Conservation (phyloP, 2,888 invertebrate species). For the Epirrita christyi region DNA sequence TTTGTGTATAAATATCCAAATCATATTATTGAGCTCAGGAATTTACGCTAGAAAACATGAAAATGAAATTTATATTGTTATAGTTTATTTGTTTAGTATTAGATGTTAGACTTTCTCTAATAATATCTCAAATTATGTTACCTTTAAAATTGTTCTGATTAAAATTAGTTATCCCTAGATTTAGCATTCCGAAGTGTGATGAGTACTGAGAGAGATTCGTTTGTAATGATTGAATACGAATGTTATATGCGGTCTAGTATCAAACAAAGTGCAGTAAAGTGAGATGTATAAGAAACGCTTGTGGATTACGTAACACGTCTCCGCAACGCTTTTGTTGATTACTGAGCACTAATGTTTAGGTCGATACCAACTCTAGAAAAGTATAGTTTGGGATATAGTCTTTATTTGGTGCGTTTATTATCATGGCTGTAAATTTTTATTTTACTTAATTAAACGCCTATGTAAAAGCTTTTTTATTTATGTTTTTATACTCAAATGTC, state of each 20-base stretch:
- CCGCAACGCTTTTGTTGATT: too few species aligned
- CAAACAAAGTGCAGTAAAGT: too few species aligned
- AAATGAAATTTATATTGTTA: slow-evolving; percentile 1
- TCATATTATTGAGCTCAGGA: slow-evolving; percentile 4
- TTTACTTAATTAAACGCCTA: background rate
- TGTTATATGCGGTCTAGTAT: background rate
- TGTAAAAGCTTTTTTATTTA: too few species aligned
- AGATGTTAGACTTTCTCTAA: slow-evolving; percentile 5
- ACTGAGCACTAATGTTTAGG: too few species aligned
- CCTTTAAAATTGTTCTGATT: slow-evolving; percentile 12
- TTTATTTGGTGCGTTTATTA: background rate
- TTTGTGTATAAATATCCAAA: background rate
- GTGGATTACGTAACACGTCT: too few species aligned
- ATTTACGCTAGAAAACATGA: slow-evolving; percentile 1
- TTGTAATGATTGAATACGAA: too few species aligned
- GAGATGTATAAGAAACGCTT: too few species aligned
- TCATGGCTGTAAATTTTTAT: background rate
- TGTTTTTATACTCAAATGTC: too few species aligned
- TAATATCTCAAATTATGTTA: slow-evolving; percentile 16
- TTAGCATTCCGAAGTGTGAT: slow-evolving; percentile 18
- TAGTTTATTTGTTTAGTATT: slow-evolving; percentile 8
- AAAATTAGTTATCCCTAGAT: slow-evolving; percentile 7
- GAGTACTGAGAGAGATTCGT: background rate
- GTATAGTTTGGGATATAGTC: background rate
- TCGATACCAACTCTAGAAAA: too few species aligned